Evolutionary conservation across 2,797 vertebrate genomes (phyloP).

Genomic region (Schizopygopsis pylzovi): DNA sequence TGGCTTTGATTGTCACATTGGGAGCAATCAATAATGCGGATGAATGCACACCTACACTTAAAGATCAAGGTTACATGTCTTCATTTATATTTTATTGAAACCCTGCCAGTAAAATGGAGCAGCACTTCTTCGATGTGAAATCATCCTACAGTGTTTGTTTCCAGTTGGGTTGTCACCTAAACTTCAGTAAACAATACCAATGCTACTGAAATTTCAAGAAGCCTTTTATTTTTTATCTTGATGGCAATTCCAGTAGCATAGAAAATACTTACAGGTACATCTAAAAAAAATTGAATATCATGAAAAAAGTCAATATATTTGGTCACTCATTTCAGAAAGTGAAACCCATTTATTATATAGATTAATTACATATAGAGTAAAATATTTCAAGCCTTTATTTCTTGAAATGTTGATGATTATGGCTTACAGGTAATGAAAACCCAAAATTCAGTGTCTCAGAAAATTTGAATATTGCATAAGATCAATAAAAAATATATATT

Average conservation of each 20-base stretch:
- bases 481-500: too few species aligned
- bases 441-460: too few species aligned
- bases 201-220: not conserved
- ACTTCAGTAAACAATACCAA: not conserved
- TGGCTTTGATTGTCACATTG: constrained; percentile 47
- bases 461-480: too few species aligned
- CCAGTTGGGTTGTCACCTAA: not conserved
- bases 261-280: not conserved
- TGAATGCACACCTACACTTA: constrained; percentile 53
- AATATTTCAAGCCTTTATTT: too few species aligned
- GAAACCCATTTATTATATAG: too few species aligned
- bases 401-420: too few species aligned
- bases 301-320: too few species aligned
- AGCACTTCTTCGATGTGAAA: not conserved
- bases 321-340: too few species aligned
- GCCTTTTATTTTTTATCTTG: not conserved
- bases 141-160: not conserved
- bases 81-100: constrained; percentile 47
- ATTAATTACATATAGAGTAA: too few species aligned
- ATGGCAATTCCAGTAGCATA: not conserved
- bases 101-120: not conserved
- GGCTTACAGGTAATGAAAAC: too few species aligned
- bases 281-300: too few species aligned
- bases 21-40: constrained; percentile 60
- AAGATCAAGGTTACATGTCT: constrained; percentile 61